Conservation (phyloP, 2,797 vertebrate genomes). For the Cyprinella venusta region DNA sequence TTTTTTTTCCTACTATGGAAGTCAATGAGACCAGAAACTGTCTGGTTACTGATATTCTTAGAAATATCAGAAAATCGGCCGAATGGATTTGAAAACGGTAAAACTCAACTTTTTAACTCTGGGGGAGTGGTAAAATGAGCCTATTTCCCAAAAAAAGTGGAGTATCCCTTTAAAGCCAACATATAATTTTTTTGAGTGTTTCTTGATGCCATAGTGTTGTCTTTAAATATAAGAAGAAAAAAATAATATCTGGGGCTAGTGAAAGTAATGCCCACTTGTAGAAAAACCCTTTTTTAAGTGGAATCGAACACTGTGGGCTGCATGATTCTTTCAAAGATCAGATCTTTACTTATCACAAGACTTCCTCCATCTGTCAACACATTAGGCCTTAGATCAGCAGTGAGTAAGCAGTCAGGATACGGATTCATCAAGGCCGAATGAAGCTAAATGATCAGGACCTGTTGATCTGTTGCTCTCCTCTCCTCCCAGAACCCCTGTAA, state of each 20-base stretch:
- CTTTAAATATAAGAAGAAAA: background rate
- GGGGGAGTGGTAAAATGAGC: too few species aligned
- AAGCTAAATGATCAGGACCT: background rate
- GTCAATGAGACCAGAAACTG: too few species aligned
- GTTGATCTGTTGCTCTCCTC: background rate
- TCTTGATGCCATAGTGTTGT: background rate
- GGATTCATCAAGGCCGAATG: background rate
- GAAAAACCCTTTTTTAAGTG: background rate
- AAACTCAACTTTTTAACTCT: too few species aligned
- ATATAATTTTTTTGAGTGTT: too few species aligned
- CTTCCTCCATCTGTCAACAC: conserved; percentile 19
- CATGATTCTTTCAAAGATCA: background rate
- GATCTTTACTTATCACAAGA: background rate
- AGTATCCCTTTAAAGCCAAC: too few species aligned
- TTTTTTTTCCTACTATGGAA: too few species aligned
- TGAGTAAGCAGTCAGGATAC: conserved; percentile 3
- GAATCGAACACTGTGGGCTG: background rate
- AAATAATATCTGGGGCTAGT: background rate
- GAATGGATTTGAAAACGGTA: too few species aligned
- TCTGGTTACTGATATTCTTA: too few species aligned
- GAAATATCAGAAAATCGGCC: too few species aligned
- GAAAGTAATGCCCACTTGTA: background rate
- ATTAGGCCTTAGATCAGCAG: conserved; percentile 1
- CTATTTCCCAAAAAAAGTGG: too few species aligned
- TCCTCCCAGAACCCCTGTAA: background rate